Evolutionary conservation across 2,888 invertebrate genomes (phyloP), one percentile per base, ranked within the genome.

Genomic region (Escarpia spicata): DNA sequence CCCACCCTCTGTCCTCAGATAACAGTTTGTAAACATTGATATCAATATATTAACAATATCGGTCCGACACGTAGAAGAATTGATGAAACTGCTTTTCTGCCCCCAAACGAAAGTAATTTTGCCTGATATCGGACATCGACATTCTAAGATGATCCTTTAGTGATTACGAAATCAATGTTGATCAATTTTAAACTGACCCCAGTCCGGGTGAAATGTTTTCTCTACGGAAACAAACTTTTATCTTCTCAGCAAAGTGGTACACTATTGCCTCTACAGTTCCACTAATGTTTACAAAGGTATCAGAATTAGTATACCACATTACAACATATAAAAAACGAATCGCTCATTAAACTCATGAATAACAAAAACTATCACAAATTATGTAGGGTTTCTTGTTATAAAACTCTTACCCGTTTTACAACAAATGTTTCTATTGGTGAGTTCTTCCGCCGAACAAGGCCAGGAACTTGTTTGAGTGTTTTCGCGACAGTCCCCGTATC

Each of bases 391-490:
- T 75, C n/a, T 75, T 19, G 75, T 12, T 26, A 92, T 19, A 12
- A 6, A 43, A 90, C 52, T 75, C 91, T 37, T 94, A 96, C 96
- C 94, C 97, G 95, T 91, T 96, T 94, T 3, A 95, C 93, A 10
- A 96, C 96, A 95, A 97, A 97, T 26, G 95, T 95, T 94, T 97
- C 97, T 58, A 97, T 96, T 94, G 97, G 97, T 93, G 96, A 96
- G 93, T 96, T 96, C 93, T 96, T 96, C 92, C 95, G 95, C 89
- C 96, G 95, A 31, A 97, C 95, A 44, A 96, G 95, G 6, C 95
- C 95, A 3, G 96, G 96, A 0, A 97, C 96, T 93, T 97, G 96
- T 90, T 95, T 95, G 93, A 97, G 96, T 43, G 96, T 95, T 0
- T 95, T 94, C 89, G 95, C 93, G 6, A 97, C 96, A n/a, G 95